Evolutionary conservation across 2,797 vertebrate species (phyloP), one percentile per base, ranked within the genome.

Genomic region (Petrocephalus schoutedeni): DNA sequence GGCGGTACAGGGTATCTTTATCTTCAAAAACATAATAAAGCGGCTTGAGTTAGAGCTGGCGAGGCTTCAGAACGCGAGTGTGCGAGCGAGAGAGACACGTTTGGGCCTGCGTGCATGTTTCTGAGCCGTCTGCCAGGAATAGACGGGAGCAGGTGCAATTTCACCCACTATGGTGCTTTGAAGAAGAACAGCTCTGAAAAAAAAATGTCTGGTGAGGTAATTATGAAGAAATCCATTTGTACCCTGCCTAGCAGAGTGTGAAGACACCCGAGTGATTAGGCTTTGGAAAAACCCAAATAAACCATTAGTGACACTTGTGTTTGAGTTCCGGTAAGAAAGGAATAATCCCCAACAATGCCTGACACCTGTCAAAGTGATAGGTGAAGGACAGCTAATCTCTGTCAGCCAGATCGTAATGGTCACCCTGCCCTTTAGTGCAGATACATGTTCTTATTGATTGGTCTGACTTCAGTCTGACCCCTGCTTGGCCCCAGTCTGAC

Each of bases 181-280:
- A 86, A 86, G 58, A 61, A 58, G 58, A 86, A 59, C 41, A 9
- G n/a, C 49, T 51, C 21, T 28, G 49, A 16, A 10, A 51, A 51
- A 82, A 83, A 83, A 83, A 53, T 19, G 41, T 49, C 41, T 53
- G 80, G 80, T 83, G 49, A 49, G 59, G 28, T 58, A 86, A 86
- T 51, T 83, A 83, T 19, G 53, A 83, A 83, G 80, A 51, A 53
- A 83, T 83, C n/a, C 80, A 83, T 83, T 83, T 74, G 86, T 87
- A 28, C 21, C 41, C 9, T 54, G 86, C 49, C 36, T 23, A 83
- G 80, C 49, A 10, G 21, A 83, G 80, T 14, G 80, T 54, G 80
- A 83, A 21, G 80, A 83, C n/a, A 53, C 80, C 80, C 49, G 9
- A 21, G 80, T 83, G 80, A 83, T 83, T 83, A 53, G 80, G 80